These are phyloP conservation scores for Antheraea assamensis DNA, from an alignment of 2,888 invertebrate genomes.

Conservation along the genomic window DNA sequence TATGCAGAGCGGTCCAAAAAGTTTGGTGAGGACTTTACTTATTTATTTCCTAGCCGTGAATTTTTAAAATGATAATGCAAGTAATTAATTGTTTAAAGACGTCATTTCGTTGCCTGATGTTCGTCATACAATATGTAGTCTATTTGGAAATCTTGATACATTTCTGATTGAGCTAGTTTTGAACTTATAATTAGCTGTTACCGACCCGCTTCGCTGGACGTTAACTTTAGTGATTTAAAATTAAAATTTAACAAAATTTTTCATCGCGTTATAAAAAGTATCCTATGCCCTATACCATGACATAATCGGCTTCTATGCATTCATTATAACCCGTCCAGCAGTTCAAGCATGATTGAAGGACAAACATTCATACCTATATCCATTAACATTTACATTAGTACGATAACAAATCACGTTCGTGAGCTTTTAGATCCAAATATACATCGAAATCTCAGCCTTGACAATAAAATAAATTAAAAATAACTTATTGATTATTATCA, in stretches of 20 bases:
- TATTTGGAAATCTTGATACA: neutral
- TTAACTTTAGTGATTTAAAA: neutral
- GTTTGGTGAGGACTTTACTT: neutral
- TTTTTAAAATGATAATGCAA: neutral
- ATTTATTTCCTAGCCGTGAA: neutral
- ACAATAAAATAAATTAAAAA: conserved; percentile 11
- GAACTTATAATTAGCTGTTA: neutral
- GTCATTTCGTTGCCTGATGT: neutral
- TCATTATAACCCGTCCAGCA: neutral
- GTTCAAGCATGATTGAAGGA: neutral
- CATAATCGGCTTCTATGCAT: neutral
- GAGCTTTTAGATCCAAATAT: conserved; percentile 8
- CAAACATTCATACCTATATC: neutral
- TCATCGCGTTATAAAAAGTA: neutral
- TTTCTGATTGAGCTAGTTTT: conserved; percentile 1
- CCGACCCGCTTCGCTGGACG: neutral
- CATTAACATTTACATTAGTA: neutral
- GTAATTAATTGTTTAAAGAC: neutral
- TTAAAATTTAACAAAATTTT: neutral
- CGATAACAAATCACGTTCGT: conserved; percentile 5
- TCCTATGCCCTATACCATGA: neutral
- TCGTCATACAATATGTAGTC: neutral
- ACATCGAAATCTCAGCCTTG: conserved; percentile 11
- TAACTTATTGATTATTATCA: conserved; percentile 15
- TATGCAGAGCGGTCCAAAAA: neutral